Percentiles rank a stretch among this genome's conserved stretches.
These are phyloP conservation scores for Puffinus mauretanicus DNA, from an alignment of 2,113 vertebrate genomes.

Conservation along the genomic window DNA sequence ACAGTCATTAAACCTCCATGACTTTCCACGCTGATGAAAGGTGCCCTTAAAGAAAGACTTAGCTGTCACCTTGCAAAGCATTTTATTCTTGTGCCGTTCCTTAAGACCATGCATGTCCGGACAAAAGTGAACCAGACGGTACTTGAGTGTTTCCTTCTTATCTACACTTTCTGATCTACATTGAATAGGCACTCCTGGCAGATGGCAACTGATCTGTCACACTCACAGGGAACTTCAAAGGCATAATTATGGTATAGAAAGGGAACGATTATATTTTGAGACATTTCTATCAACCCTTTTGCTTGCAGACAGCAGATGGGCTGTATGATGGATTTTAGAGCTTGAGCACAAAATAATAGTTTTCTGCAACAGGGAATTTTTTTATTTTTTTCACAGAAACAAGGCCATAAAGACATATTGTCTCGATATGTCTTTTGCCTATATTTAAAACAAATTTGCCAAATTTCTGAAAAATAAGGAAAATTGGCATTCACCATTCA, in stretches of 20 bases:
- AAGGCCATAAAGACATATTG: not conserved
- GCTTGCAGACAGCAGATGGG: not conserved
- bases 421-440: not conserved
- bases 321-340: not conserved
- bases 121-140: not conserved
- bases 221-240: not conserved
- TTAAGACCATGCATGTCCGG: accelerated
- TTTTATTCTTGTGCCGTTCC: not conserved
- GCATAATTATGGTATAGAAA: not conserved
- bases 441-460: not conserved
- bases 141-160: not conserved
- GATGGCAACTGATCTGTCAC: not conserved
- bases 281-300: not conserved
- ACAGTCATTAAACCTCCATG: not conserved
- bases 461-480: not conserved
- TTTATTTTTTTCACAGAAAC: not conserved
- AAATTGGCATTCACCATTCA: not conserved
- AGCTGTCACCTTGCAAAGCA: not conserved
- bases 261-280: not conserved
- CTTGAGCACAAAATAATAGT: not conserved
- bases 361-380: not conserved
- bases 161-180: not conserved
- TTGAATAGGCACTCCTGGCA: not conserved
- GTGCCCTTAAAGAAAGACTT: not conserved
- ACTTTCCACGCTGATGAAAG: not conserved